Conservation (phyloP, 35 echinoderm and acorn worm genomes). For the Apostichopus parvimensis region DNA sequence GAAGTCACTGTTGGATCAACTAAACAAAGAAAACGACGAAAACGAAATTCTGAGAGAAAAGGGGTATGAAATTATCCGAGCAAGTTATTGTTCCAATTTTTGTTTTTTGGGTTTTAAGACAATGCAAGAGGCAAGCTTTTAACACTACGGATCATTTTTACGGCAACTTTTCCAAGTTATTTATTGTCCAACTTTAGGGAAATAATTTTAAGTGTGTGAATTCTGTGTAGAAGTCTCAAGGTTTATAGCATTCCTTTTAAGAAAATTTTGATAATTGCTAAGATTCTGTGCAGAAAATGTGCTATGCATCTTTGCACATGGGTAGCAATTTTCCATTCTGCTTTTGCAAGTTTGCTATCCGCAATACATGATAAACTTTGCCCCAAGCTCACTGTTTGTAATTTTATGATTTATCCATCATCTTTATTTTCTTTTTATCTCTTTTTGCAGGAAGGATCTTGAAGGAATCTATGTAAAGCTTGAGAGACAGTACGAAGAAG, state of each 20-base stretch:
- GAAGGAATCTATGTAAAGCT: slow-evolving; percentile 29
- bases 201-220: too few species aligned
- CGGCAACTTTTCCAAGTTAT: too few species aligned
- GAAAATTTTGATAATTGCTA: too few species aligned
- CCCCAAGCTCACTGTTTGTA: background rate
- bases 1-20: slow-evolving; percentile 65
- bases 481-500: slow-evolving; percentile 6
- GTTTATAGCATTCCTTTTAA: too few species aligned
- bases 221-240: too few species aligned
- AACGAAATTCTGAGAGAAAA: slow-evolving; percentile 80
- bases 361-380: background rate
- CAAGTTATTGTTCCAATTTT: too few species aligned
- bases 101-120: too few species aligned
- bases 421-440: background rate
- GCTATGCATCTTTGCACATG: too few species aligned
- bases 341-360: background rate
- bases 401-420: background rate
- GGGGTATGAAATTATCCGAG: slow-evolving; percentile 47
- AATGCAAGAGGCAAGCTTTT: too few species aligned
- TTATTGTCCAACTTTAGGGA: too few species aligned
- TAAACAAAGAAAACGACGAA: slow-evolving; percentile 73
- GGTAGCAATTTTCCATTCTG: background rate
- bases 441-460: slow-evolving; percentile 18
- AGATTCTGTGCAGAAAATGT: too few species aligned
- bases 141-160: too few species aligned